phyloP scores from a whole-genome alignment of 2,113 vertebrate genomes.

The Capreolus pygargus region DNA sequence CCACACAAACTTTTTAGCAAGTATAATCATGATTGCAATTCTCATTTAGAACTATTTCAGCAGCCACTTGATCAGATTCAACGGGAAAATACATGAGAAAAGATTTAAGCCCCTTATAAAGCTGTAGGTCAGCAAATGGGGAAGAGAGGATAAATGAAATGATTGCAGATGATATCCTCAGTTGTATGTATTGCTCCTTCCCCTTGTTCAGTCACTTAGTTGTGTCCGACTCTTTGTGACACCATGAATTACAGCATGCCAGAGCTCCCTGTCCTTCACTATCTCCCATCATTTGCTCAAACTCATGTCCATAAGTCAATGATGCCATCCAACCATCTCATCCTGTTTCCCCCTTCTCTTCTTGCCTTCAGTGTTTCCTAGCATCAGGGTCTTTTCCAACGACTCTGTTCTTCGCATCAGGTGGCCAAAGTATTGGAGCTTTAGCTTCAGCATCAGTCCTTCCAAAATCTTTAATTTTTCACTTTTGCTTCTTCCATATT shows the following conservation, averaged over 20 bases:
- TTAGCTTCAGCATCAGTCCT: neutral
- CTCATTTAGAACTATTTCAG: neutral
- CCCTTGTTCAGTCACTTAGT: neutral
- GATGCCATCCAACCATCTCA: neutral
- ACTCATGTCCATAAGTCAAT: neutral
- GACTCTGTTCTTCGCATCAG: rapidly evolving
- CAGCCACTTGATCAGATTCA: neutral
- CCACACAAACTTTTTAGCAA: neutral
- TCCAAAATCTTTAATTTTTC: neutral
- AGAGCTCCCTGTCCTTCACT: neutral
- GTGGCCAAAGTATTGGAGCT: neutral
- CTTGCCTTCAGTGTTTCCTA: neutral
- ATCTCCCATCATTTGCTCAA: neutral
- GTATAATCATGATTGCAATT: neutral
- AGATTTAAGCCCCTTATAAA: neutral
- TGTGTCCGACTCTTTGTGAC: neutral
- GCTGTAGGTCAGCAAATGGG: neutral
- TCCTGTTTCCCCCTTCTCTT: neutral
- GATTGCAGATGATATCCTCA: neutral
- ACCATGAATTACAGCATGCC: neutral
- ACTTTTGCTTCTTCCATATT: neutral
- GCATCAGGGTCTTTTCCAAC: neutral
- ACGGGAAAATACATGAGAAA: neutral
- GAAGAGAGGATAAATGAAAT: neutral
- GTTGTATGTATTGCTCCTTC: neutral